Evolutionary conservation across 2,797 vertebrate genomes (phyloP), one percentile per base, ranked within the genome.

Genomic region (Leptodactylus fallax): DNA sequence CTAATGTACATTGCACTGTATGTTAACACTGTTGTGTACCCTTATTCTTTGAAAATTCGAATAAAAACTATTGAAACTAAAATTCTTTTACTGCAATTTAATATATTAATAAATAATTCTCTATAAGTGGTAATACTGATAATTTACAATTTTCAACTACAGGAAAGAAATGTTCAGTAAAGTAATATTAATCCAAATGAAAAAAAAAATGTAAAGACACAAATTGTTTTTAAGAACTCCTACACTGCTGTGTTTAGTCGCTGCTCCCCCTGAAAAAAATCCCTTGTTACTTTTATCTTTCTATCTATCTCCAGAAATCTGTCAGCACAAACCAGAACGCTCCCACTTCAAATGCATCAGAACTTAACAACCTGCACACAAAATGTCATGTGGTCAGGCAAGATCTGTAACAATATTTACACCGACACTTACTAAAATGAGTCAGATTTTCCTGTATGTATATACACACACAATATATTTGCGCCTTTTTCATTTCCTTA

Each of bases 251-350:
- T 45, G 84, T 74, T 91, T 45, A 69, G 63, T 83, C 55, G 51
- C 51, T 91, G 91, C 93, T 87, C 79, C 83, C 92, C 93, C 94
- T 90, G 90, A 72, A 56, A 83, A 3, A 94, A 94, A 94, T 93
- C 95, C 95, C 94, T 93, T 85, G 92, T 90, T 90, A 78, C 91
- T 93, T 92, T 93, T 94, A 94, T 94, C 92, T 25, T 90, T 91
- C 74, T 87, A 2, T 91, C 94, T 93, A 92, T 81, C 93, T 95
- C 92, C 93, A 91, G 92, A 92, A 91, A 94, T 95, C 94, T 95
- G 94, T 96, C 95, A 95, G 92, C 93, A 90, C 11, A 94, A 89
- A 95, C 94, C 94, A 93, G 92, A 93, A 92, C 92, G 95, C 93
- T 92, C 92, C 93, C 95, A 91, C 72, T 91, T 92, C 91, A 94